Base-by-base conservation (phyloP, 2,113 vertebrate genomes). In the Chloebia gouldiae region DNA sequence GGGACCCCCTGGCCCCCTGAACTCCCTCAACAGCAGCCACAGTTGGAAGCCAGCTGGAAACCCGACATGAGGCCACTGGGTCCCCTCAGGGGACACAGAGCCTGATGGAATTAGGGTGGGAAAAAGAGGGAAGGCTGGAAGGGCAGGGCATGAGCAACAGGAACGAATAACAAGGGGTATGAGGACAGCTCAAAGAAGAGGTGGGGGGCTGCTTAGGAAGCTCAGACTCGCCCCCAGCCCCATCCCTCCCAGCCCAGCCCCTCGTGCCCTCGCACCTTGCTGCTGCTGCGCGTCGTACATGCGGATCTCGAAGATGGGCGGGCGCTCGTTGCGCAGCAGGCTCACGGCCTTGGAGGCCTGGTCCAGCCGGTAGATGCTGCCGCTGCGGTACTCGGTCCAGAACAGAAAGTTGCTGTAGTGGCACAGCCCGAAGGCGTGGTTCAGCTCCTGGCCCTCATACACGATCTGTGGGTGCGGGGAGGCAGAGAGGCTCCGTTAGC, bases 271-370 rank as follows among this genome's bases (percentile, higher is more conserved):
- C 45, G 17, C 76, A 99, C 99, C 99, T 98, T 99, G 99, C 93
- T 99, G 99, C 97, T 99, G 99, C 94, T 99, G 99, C 2, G 99
- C 99, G 6, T 99, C 99, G 12, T 99, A 99, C 97, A 99, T 99
- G 93, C 99, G 98, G 94, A 99, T 99, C 98, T 99, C 99, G 82
- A 99, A 99, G 97, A 99, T 99, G 47, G 99, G 99, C 0, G 99
- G 99, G 66, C 99, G 98, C 96, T 99, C 99, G 3, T 98, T 99
- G 44, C 99, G 99, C 35, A 99, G 98, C 40, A 99, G 98, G 7
- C 98, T 99, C 68, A 99, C 99, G 0, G 96, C 98, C 87, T 99
- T 99, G 27, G 98, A 97, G 1, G 86, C 53, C 95, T 98, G 98
- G 87, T 99, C 99, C 79, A 99, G 96, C 57, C 99, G 98, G 97